Percentiles rank a stretch among this genome's conserved stretches.
phyloP scores from a whole-genome alignment of 2,888 invertebrate species.

The Drosophila cognata region DNA sequence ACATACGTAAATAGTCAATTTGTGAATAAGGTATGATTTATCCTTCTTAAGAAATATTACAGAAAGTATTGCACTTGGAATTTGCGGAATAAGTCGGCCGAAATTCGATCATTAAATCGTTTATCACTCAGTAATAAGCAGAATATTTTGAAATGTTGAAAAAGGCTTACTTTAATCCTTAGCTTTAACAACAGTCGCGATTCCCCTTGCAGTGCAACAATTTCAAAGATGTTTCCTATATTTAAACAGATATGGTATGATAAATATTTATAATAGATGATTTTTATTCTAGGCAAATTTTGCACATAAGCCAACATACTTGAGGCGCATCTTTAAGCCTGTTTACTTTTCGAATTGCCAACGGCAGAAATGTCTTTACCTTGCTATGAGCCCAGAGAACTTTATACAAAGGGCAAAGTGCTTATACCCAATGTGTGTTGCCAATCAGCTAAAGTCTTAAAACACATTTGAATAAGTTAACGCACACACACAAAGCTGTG shows the following conservation, averaged over 20 bases:
- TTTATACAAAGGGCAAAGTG: slow-evolving; percentile 8
- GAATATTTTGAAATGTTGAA: not conserved
- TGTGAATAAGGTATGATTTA: not conserved
- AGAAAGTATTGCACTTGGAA: not conserved
- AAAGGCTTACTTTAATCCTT: not conserved
- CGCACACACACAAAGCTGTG: slow-evolving; percentile 19
- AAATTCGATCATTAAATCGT: not conserved
- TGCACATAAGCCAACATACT: slow-evolving; percentile 1
- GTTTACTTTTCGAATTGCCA: slow-evolving; percentile 34
- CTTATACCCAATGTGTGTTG: slow-evolving; percentile 49
- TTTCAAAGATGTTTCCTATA: not conserved
- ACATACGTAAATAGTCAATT: not conserved
- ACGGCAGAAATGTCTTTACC: slow-evolving; percentile 25
- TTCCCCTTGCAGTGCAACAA: not conserved
- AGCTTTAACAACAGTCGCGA: not conserved
- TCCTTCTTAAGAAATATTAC: not conserved
- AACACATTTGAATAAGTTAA: slow-evolving; percentile 75
- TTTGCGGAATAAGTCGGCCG: not conserved
- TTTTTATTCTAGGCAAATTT: not conserved
- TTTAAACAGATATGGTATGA: not conserved
- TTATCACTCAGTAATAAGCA: not conserved
- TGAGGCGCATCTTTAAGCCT: not conserved
- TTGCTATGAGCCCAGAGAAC: slow-evolving; percentile 14
- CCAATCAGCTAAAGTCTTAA: slow-evolving; percentile 76
- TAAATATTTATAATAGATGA: not conserved